phyloP scores from a whole-genome alignment of 2,888 invertebrate genomes.

The Octonoba sinensis region DNA sequence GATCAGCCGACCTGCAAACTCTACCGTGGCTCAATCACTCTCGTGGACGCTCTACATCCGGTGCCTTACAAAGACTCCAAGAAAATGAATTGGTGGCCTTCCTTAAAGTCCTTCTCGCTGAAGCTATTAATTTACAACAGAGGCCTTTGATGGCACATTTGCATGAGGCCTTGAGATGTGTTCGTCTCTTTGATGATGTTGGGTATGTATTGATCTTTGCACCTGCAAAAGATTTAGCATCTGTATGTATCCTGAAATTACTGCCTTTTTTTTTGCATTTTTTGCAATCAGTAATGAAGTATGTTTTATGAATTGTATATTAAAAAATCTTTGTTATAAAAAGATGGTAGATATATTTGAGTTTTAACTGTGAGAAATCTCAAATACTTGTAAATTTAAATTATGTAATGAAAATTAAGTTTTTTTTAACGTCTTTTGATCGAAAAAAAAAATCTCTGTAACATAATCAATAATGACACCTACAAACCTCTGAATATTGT shows the following conservation, averaged over 20 bases:
- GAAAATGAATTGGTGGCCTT: slow-evolving; percentile 76
- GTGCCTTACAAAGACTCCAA: slow-evolving; percentile 65
- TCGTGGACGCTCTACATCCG: slow-evolving; percentile 34
- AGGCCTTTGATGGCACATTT: slow-evolving; percentile 83
- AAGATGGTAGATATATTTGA: too few relatives aligned
- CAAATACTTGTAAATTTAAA: too few relatives aligned
- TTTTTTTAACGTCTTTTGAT: too few relatives aligned
- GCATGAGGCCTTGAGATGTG: slow-evolving; percentile 85
- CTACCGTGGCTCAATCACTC: slow-evolving; percentile 64
- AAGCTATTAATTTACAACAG: slow-evolving; percentile 84
- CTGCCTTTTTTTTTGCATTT: not conserved
- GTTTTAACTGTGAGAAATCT: too few relatives aligned
- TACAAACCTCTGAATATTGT: too few relatives aligned
- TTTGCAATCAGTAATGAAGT: too few relatives aligned
- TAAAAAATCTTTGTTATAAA: too few relatives aligned
- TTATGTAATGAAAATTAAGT: too few relatives aligned
- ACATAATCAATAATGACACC: too few relatives aligned
- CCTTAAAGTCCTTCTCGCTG: slow-evolving; percentile 82
- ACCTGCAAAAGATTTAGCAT: not conserved
- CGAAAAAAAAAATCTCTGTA: too few relatives aligned
- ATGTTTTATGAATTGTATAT: too few relatives aligned
- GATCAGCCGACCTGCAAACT: slow-evolving; percentile 80
- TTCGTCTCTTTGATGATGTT: slow-evolving; percentile 79
- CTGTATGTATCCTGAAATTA: not conserved
- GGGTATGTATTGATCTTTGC: slow-evolving; percentile 70